Conservation (phyloP, 2,888 invertebrate genomes). For the Petrolisthes manimaculis region DNA sequence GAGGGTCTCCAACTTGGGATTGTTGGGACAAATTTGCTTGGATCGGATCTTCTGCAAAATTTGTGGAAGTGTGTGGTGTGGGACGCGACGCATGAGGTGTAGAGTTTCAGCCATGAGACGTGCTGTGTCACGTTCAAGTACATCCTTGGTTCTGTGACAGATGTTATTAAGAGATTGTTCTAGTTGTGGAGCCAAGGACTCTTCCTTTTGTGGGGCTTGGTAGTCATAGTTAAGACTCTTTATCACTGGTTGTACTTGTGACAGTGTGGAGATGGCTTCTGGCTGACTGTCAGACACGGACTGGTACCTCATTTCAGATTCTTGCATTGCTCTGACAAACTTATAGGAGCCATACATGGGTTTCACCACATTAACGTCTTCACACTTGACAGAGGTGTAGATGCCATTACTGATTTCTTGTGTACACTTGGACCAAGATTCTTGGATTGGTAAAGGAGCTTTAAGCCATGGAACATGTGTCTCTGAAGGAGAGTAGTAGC, state of each 20-base stretch:
- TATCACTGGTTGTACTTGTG: background rate
- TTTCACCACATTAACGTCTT: slow-evolving; percentile 37
- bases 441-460: slow-evolving; percentile 42
- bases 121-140: slow-evolving; percentile 33
- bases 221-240: slow-evolving; percentile 32
- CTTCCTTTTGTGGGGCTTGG: slow-evolving; percentile 27
- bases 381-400: slow-evolving; percentile 38
- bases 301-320: slow-evolving; percentile 28
- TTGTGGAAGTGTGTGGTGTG: slow-evolving; percentile 10
- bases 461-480: slow-evolving; percentile 30
- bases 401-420: slow-evolving; percentile 46
- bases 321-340: slow-evolving; percentile 40
- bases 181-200: slow-evolving; percentile 20
- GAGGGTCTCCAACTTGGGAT: slow-evolving; percentile 37
- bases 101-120: slow-evolving; percentile 26
- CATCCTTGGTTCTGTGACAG: slow-evolving; percentile 35
- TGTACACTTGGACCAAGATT: slow-evolving; percentile 39
- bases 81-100: slow-evolving; percentile 30
- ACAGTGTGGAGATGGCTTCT: slow-evolving; percentile 8
- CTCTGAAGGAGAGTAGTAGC: slow-evolving; percentile 36
- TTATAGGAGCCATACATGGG: slow-evolving; percentile 47
- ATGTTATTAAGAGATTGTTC: slow-evolving; percentile 32
- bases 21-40: slow-evolving; percentile 24
- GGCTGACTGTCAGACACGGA: background rate
- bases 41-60: slow-evolving; percentile 27